phyloP scores from a whole-genome alignment of 1,140 invertebrate genomes.

The Nautilus pompilius region DNA sequence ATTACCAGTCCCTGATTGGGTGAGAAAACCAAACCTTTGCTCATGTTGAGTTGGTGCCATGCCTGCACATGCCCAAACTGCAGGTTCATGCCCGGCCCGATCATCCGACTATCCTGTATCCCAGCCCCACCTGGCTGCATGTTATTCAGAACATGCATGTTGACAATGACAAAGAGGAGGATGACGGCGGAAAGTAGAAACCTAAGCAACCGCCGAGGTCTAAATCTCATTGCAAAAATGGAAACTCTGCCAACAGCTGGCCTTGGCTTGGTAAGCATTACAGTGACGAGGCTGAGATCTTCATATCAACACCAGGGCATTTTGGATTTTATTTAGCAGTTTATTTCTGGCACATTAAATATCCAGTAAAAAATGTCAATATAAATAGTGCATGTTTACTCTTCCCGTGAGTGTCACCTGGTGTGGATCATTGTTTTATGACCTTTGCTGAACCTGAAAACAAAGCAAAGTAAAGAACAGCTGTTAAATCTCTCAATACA shows the following conservation, averaged over 20 bases:
- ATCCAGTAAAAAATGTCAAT: too few species aligned
- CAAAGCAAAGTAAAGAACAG: too few species aligned
- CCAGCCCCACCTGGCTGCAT: conserved; percentile 18
- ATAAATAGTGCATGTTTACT: too few species aligned
- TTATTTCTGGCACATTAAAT: too few species aligned
- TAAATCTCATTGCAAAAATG: conserved; percentile 23
- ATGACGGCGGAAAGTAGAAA: conserved; percentile 35
- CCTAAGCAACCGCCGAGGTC: conserved; percentile 27
- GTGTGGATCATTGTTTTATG: too few species aligned
- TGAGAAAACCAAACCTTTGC: background rate
- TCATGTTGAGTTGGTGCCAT: background rate
- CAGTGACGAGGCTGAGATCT: background rate
- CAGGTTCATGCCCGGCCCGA: background rate
- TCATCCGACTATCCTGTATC: background rate
- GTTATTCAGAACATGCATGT: conserved; percentile 38
- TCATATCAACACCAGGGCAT: background rate
- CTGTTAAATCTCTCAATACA: too few species aligned
- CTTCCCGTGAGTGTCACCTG: too few species aligned
- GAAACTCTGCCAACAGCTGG: too few species aligned
- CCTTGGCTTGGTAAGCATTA: conserved; percentile 1
- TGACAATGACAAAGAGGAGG: conserved; percentile 39
- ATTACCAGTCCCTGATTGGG: background rate
- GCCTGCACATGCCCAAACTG: background rate
- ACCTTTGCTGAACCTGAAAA: too few species aligned
- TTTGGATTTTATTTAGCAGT: too few species aligned